These are phyloP conservation scores for Dasysyrphus tricinctus DNA, from an alignment of 2,888 invertebrate genomes.

Conservation along the genomic window DNA sequence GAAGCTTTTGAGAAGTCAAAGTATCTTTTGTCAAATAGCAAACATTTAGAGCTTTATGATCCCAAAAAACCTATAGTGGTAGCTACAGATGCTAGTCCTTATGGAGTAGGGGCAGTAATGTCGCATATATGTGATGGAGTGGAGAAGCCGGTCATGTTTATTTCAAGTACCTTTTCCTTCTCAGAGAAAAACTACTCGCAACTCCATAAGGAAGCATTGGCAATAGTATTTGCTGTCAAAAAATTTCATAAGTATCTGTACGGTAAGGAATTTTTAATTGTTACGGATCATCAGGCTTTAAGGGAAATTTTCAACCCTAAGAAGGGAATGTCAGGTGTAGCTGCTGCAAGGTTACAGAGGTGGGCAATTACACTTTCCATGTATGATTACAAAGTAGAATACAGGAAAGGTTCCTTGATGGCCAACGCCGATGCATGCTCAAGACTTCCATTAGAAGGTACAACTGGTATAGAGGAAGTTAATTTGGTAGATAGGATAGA, in stretches of 20 bases:
- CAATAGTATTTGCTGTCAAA: slow-evolving; percentile 34
- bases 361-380: too few species aligned
- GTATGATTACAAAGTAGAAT: too few species aligned
- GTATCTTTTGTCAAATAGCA: not conserved
- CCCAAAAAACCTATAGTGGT: too few species aligned
- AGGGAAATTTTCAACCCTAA: slow-evolving; percentile 29
- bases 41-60: too few species aligned
- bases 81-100: too few species aligned
- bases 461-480: slow-evolving; percentile 4
- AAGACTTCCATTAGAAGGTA: slow-evolving; percentile 12
- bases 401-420: slow-evolving; percentile 9
- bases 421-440: slow-evolving; percentile 32
- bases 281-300: slow-evolving; percentile 31
- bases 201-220: too few species aligned
- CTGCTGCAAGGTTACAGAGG: slow-evolving; percentile 36
- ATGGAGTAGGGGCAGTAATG: too few species aligned
- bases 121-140: too few species aligned
- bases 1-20: slow-evolving; percentile 13
- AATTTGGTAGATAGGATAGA: slow-evolving; percentile 2
- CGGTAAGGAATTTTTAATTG: slow-evolving; percentile 32
- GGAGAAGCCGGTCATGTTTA: too few species aligned
- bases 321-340: slow-evolving; percentile 20
- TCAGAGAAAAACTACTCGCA: too few species aligned
- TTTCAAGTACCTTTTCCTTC: too few species aligned
- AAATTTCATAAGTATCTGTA: slow-evolving; percentile 57